Conservation (phyloP, 2,797 vertebrate genomes). For the Anabas testudineus region DNA sequence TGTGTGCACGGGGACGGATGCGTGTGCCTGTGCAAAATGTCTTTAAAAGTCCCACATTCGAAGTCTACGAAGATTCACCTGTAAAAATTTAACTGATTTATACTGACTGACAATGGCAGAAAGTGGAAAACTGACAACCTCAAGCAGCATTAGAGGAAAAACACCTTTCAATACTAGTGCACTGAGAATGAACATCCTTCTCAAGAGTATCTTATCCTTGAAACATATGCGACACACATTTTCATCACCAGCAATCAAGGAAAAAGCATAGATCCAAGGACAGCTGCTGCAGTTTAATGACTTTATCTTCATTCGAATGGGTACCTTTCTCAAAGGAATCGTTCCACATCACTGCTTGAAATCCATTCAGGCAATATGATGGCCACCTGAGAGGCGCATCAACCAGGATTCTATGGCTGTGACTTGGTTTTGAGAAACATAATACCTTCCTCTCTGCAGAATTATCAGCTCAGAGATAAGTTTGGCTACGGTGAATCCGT, state of each 20-base stretch:
- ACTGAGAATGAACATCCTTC: constrained; percentile 57
- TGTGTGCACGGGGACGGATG: not conserved
- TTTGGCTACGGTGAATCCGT: constrained; percentile 58
- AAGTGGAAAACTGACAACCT: constrained; percentile 34
- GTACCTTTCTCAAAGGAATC: constrained; percentile 65
- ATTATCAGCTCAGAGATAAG: constrained; percentile 71
- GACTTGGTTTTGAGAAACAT: constrained; percentile 65
- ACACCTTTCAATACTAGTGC: constrained; percentile 1
- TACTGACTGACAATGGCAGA: constrained; percentile 5
- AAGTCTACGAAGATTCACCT: constrained; percentile 7
- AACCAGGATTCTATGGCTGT: constrained; percentile 59
- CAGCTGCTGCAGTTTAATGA: constrained; percentile 71
- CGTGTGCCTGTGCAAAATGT: not conserved
- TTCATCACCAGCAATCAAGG: constrained; percentile 58
- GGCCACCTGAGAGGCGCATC: constrained; percentile 72
- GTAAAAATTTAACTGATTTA: constrained; percentile 30
- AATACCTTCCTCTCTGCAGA: constrained; percentile 61
- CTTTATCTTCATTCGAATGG: constrained; percentile 76
- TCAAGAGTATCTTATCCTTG: constrained; percentile 68
- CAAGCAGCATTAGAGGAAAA: constrained; percentile 36
- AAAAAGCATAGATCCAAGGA: constrained; percentile 68
- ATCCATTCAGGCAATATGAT: constrained; percentile 72
- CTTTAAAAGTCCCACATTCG: constrained; percentile 5
- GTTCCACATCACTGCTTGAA: constrained; percentile 69
- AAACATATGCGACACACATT: constrained; percentile 58